Conservation (phyloP, 2,113 vertebrate genomes). For the Scomber colias region DNA sequence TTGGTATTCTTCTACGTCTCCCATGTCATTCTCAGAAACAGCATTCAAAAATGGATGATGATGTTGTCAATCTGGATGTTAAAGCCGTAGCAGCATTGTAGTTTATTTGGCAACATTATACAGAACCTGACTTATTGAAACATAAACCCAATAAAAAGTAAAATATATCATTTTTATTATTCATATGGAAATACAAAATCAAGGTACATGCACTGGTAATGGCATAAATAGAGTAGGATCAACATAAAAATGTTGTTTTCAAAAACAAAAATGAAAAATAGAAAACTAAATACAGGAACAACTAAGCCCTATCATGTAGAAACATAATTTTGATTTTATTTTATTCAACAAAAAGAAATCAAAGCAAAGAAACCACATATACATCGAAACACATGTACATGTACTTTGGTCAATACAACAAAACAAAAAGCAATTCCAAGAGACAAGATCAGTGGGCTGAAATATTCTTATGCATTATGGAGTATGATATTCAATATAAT, state of each 20-base stretch:
- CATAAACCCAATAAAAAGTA: slow-evolving; percentile 15
- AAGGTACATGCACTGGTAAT: slow-evolving; percentile 68
- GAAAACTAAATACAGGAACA: slow-evolving; percentile 12
- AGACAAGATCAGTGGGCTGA: slow-evolving; percentile 12
- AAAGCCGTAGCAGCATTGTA: too few species aligned
- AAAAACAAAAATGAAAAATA: not conserved
- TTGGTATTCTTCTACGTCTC: too few species aligned
- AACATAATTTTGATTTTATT: slow-evolving; percentile 20
- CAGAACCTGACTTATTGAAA: not conserved
- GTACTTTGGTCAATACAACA: slow-evolving; percentile 63
- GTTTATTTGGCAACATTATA: too few species aligned
- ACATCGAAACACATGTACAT: slow-evolving; percentile 39
- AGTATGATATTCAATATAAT: not conserved
- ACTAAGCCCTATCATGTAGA: slow-evolving; percentile 7
- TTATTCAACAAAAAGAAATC: slow-evolving; percentile 19
- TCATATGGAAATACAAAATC: slow-evolving; percentile 71
- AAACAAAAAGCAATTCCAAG: not conserved
- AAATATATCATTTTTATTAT: slow-evolving; percentile 66
- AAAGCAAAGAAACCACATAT: slow-evolving; percentile 49
- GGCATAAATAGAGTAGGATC: slow-evolving; percentile 67
- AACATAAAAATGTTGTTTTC: not conserved
- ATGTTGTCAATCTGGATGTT: too few species aligned
- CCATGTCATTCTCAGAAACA: too few species aligned
- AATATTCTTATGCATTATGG: not conserved
- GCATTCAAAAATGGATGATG: too few species aligned